Base-by-base conservation (phyloP, 2,888 invertebrate genomes). In the Zootermopsis nevadensis region DNA sequence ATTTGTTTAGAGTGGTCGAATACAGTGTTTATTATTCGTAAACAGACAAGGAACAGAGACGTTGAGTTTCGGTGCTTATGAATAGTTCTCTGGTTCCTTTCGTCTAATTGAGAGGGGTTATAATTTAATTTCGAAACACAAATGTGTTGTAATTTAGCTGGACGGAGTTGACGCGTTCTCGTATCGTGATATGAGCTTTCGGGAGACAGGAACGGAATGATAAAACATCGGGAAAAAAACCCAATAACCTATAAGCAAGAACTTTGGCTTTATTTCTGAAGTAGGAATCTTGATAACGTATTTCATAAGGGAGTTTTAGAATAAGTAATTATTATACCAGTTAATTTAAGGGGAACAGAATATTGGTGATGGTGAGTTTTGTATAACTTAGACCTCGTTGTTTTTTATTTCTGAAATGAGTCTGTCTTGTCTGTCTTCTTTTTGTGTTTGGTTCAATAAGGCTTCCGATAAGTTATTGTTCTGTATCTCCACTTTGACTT, bases 401-500 rank as follows among this genome's bases (percentile, higher is more conserved):
- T 60, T 27, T 60, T 60, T 60, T n/a, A n/a, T 7, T 60, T 76
- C 35, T 76, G 12, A 72, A 72, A 31, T 72, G 31, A 31, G 72
- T 33, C 19, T n/a, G n/a, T 74, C 33, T 74, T 38, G 12, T 74
- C 27, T 76, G 4, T 42, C 27, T 76, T 76, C 24, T 76, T 42
- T 76, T 27, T 27, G 0, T 8, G 74, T 74, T 24, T 24, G 33
- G 35, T 74, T 74, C 35, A 74, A 38, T 74, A 74, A 76, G 15
- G 38, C 27, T 76, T 76, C 24, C 12, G 76, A 76, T 76, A 74
- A 38, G 76, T 76, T 76, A 76, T 76, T 76, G 76, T 76, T 76
- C n/a, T 76, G 42, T 42, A 42, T 76, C 76, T 76, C 38, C 42
- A 24, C 72, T 22, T 19, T 72, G 19, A 15, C 1, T 3, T 19